Evolutionary conservation across 1,140 invertebrate genomes (phyloP).

Genomic region (Steinernema feltiae): DNA sequence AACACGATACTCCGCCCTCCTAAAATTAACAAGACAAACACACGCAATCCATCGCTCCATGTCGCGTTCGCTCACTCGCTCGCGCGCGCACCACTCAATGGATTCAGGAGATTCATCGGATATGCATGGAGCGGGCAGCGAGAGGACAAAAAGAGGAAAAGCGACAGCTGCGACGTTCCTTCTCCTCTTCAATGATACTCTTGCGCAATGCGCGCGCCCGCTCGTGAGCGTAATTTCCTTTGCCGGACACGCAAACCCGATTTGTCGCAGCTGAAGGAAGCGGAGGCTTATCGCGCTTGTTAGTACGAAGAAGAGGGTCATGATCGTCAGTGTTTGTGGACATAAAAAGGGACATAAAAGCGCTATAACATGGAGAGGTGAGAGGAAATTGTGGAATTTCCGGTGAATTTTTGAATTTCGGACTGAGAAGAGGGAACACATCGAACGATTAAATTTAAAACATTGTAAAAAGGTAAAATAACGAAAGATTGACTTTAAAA

Average conservation of each 20-base stretch:
- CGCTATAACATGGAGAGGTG: too few relatives aligned
- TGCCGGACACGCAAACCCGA: slow-evolving; percentile 4
- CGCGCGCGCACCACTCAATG: too few relatives aligned
- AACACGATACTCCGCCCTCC: not conserved
- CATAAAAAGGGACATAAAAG: too few relatives aligned
- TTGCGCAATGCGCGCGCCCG: slow-evolving; percentile 13
- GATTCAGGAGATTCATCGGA: not conserved
- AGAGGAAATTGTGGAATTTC: too few relatives aligned
- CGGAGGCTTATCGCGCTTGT: not conserved
- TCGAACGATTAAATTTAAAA: too few relatives aligned
- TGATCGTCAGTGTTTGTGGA: too few relatives aligned
- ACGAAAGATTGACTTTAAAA: too few relatives aligned
- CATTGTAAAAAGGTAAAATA: too few relatives aligned
- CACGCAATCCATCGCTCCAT: not conserved
- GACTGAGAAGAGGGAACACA: too few relatives aligned
- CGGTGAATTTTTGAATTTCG: too few relatives aligned
- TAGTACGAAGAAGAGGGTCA: not conserved
- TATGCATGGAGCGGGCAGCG: not conserved
- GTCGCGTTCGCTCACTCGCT: too few relatives aligned
- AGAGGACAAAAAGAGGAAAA: not conserved
- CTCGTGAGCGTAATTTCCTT: not conserved
- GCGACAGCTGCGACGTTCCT: slow-evolving; percentile 1
- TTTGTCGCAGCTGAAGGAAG: too few relatives aligned
- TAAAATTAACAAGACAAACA: slow-evolving; percentile 14
- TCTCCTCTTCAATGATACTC: slow-evolving; percentile 5